Conservation (phyloP, 2,797 vertebrate genomes). For the Urosaurus nigricauda region DNA sequence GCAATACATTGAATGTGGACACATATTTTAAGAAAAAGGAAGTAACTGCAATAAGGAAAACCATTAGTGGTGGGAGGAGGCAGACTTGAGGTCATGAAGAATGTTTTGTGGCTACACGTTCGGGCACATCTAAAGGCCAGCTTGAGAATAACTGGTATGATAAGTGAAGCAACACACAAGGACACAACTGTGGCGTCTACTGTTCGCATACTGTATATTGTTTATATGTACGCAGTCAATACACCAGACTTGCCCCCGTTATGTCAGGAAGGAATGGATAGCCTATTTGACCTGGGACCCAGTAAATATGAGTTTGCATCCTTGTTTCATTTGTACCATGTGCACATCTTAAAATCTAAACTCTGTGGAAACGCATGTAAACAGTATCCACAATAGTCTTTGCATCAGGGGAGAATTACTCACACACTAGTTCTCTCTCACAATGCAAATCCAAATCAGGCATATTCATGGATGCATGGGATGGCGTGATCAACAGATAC, state of each 20-base stretch:
- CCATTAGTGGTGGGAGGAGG: not conserved
- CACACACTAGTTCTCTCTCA: not conserved
- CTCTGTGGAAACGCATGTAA: not conserved
- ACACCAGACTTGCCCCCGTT: no score
- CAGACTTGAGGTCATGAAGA: slow-evolving; percentile 4
- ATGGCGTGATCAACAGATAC: not conserved
- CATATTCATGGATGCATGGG: not conserved
- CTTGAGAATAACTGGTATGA: not conserved
- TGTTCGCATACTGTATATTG: not conserved
- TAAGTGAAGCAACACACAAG: not conserved
- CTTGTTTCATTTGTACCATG: not conserved
- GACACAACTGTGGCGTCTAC: not conserved
- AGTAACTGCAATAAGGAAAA: not conserved
- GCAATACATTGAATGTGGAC: not conserved
- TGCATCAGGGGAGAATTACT: not conserved
- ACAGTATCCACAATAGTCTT: not conserved
- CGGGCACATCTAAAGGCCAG: not conserved
- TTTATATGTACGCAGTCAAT: not conserved
- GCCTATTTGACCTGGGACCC: not conserved
- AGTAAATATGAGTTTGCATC: not conserved
- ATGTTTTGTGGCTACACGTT: not conserved
- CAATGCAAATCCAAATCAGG: not conserved
- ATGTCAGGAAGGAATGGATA: not conserved
- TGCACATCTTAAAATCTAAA: not conserved
- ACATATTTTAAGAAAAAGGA: not conserved